Percentiles rank a stretch among this genome's conserved stretches.
phyloP scores from a whole-genome alignment of 1,140 invertebrate genomes.

The Cydia strobilella region DNA sequence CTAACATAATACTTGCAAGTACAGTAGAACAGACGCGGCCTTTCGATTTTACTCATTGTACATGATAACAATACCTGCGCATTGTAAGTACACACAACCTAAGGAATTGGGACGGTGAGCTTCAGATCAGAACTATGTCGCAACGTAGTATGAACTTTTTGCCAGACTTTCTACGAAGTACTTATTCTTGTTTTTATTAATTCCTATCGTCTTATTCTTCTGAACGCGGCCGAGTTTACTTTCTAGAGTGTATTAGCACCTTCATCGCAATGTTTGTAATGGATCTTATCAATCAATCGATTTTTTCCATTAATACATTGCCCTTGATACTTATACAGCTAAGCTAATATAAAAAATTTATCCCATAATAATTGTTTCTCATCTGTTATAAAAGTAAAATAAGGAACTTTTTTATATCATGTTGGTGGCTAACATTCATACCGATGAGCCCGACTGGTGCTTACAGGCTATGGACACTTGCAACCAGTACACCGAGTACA shows the following conservation, averaged over 20 bases:
- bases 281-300: not conserved
- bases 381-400: no score
- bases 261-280: not conserved
- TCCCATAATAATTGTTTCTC: no score
- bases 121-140: constrained; percentile 26
- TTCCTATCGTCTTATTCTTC: constrained; percentile 3
- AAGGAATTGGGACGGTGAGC: constrained; percentile 24
- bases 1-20: not conserved
- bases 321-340: no score
- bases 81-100: constrained; percentile 23
- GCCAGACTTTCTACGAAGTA: constrained; percentile 40
- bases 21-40: constrained; percentile 10
- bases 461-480: no score
- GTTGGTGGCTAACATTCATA: no score
- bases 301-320: not conserved
- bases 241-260: not conserved
- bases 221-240: not conserved
- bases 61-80: constrained; percentile 26
- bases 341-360: no score
- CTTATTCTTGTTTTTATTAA: constrained; percentile 19
- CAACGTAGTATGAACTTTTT: constrained; percentile 40
- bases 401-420: no score
- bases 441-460: no score
- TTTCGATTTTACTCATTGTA: constrained; percentile 46
- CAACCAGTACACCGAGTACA: no score